Conservation (phyloP, 2,113 vertebrate genomes). For the Leptobrachium leishanense region DNA sequence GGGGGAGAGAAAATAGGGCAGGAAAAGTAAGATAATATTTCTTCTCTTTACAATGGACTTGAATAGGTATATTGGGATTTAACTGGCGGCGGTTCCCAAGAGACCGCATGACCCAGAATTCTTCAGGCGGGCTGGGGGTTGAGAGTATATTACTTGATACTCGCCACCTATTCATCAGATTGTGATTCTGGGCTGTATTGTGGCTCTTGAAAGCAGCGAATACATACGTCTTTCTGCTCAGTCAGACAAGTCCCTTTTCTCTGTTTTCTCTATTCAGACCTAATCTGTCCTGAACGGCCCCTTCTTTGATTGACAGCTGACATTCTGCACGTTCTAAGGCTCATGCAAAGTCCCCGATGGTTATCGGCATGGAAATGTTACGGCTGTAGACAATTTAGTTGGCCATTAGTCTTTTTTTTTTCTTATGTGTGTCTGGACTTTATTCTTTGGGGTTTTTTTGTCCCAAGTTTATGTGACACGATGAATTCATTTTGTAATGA, state of each 20-base stretch:
- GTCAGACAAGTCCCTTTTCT: conserved; percentile 45
- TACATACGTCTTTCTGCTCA: conserved; percentile 46
- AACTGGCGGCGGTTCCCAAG: conserved; percentile 65
- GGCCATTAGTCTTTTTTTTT: conserved; percentile 38
- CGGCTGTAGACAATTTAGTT: conserved; percentile 68
- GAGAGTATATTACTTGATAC: conserved; percentile 58
- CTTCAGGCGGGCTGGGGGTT: conserved; percentile 59
- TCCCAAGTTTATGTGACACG: conserved; percentile 25
- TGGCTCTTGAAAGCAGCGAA: conserved; percentile 52
- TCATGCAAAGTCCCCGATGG: conserved; percentile 82
- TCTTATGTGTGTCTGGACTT: neutral
- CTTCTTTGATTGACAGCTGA: conserved; percentile 84
- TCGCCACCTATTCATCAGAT: conserved; percentile 52
- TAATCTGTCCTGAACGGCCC: conserved; percentile 55
- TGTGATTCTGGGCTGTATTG: conserved; percentile 38
- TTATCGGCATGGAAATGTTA: conserved; percentile 95
- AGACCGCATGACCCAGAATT: conserved; percentile 61
- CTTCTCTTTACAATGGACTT: conserved; percentile 58
- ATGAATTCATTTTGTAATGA: conserved; percentile 25
- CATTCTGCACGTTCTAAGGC: conserved; percentile 86
- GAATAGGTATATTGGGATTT: conserved; percentile 52
- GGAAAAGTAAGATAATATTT: conserved; percentile 48
- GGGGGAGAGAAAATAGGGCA: conserved; percentile 35
- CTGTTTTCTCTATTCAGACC: conserved; percentile 52
- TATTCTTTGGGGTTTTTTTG: neutral